Conservation (phyloP, 2,888 invertebrate species). For the Dendrolimus pini region DNA sequence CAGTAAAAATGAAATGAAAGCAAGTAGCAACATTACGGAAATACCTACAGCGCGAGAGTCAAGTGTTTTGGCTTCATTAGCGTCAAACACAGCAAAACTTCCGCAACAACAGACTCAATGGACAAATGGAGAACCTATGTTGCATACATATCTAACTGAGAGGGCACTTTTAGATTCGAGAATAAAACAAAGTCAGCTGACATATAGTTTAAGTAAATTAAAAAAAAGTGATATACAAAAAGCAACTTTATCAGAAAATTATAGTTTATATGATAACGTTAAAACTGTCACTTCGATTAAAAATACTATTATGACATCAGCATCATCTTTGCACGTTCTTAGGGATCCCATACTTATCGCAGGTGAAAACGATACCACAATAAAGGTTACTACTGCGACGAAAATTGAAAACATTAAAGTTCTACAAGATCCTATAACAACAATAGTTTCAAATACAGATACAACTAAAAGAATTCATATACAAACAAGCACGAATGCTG, state of each 20-base stretch:
- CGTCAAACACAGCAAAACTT: conserved; percentile 78
- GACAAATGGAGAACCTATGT: conserved; percentile 78
- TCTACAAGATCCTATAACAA: conserved; percentile 21
- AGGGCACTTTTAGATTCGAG: conserved; percentile 82
- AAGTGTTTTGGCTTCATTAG: conserved; percentile 78
- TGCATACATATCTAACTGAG: conserved; percentile 85
- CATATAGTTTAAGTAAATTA: conserved; percentile 48
- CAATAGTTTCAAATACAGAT: conserved; percentile 10
- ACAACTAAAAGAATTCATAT: conserved; percentile 33
- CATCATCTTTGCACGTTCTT: conserved; percentile 23
- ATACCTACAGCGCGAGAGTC: conserved; percentile 80
- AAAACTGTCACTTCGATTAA: conserved; percentile 23
- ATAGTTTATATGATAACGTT: conserved; percentile 25
- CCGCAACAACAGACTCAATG: conserved; percentile 76
- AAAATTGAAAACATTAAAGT: conserved; percentile 31
- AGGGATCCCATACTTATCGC: conserved; percentile 25
- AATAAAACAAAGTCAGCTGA: conserved; percentile 81
- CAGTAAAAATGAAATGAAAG: conserved; percentile 59
- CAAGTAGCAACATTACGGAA: conserved; percentile 53
- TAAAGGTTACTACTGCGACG: conserved; percentile 18
- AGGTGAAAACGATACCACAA: conserved; percentile 23
- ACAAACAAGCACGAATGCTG: conserved; percentile 46
- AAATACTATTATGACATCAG: conserved; percentile 21
- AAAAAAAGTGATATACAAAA: conserved; percentile 52
- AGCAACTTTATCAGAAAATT: conserved; percentile 36